These are phyloP conservation scores for Dasysyrphus albostriatus DNA, from an alignment of 2,888 invertebrate species.

Conservation along the genomic window DNA sequence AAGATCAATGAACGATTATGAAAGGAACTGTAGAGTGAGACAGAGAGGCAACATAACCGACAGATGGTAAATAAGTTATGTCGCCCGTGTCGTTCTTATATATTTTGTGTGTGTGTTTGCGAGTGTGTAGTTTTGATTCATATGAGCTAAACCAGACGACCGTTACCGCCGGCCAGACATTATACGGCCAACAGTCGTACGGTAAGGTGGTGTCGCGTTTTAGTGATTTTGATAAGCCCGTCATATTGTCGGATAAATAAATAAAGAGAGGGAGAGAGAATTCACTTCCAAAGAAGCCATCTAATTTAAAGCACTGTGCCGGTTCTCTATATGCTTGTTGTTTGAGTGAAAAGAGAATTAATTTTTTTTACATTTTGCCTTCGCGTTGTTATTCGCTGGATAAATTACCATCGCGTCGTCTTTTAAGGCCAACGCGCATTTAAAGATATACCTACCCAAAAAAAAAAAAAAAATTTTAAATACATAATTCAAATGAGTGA, in stretches of 20 bases:
- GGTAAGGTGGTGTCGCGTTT: slow-evolving; percentile 23
- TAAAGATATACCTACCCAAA: no score
- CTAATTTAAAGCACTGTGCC: slow-evolving; percentile 12
- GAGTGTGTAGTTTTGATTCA: slow-evolving; percentile 8
- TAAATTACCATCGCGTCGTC: slow-evolving; percentile 65
- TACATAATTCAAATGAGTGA: slow-evolving; percentile 7
- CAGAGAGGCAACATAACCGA: slow-evolving; percentile 44
- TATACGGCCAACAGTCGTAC: slow-evolving; percentile 63
- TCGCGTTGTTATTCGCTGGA: slow-evolving; percentile 73
- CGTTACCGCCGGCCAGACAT: slow-evolving; percentile 55
- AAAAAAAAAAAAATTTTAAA: slow-evolving; percentile 32
- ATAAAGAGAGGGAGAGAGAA: slow-evolving; percentile 6
- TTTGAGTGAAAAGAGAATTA: slow-evolving; percentile 18
- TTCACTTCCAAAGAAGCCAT: slow-evolving; percentile 49
- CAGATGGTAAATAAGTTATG: slow-evolving; percentile 67
- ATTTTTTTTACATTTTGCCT: slow-evolving; percentile 46
- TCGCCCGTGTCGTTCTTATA: slow-evolving; percentile 40
- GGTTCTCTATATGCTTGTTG: slow-evolving; percentile 7
- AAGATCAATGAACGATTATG: slow-evolving; percentile 76
- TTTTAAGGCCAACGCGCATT: slow-evolving; percentile 68
- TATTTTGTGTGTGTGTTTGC: slow-evolving; percentile 17
- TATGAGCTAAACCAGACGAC: slow-evolving; percentile 32
- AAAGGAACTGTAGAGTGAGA: slow-evolving; percentile 66
- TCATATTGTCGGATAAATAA: not conserved
- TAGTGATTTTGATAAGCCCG: slow-evolving; percentile 3